Evolutionary conservation across 1,140 invertebrate species (phyloP).

Genomic region (Drosophila nigrodunni): DNA sequence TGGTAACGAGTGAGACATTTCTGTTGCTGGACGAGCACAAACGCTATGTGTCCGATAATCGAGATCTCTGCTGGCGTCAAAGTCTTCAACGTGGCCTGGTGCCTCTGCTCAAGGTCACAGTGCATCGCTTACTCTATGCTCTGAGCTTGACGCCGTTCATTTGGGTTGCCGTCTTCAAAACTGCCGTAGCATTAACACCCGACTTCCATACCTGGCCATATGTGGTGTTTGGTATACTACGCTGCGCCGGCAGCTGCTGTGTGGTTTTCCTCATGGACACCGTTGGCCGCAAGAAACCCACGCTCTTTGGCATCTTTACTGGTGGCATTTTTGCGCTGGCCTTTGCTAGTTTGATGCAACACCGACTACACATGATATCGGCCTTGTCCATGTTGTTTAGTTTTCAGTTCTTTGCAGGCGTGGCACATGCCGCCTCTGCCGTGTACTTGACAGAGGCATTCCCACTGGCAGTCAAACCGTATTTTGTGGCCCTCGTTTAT

Average conservation of each 20-base stretch:
- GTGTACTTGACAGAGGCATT: conserved; percentile 77
- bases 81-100: conserved; percentile 43
- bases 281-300: conserved; percentile 65
- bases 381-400: conserved; percentile 59
- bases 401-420: conserved; percentile 59
- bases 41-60: conserved; percentile 58
- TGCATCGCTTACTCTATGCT: conserved; percentile 52
- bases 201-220: conserved; percentile 65
- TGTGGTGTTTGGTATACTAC: conserved; percentile 53
- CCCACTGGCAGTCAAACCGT: conserved; percentile 64
- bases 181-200: conserved; percentile 35
- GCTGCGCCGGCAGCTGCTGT: conserved; percentile 57
- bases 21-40: conserved; percentile 75
- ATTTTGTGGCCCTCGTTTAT: conserved; percentile 62
- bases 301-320: conserved; percentile 61
- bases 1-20: conserved; percentile 74
- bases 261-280: conserved; percentile 61
- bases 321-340: conserved; percentile 60
- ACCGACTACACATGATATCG: conserved; percentile 38
- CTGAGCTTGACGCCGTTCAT: conserved; percentile 58
- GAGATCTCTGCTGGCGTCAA: conserved; percentile 33
- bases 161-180: conserved; percentile 44
- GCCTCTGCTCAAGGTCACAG: conserved; percentile 57
- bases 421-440: conserved; percentile 61
- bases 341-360: conserved; percentile 52